These are phyloP conservation scores for Leucania comma DNA, from an alignment of 2,888 invertebrate species.

Conservation along the genomic window DNA sequence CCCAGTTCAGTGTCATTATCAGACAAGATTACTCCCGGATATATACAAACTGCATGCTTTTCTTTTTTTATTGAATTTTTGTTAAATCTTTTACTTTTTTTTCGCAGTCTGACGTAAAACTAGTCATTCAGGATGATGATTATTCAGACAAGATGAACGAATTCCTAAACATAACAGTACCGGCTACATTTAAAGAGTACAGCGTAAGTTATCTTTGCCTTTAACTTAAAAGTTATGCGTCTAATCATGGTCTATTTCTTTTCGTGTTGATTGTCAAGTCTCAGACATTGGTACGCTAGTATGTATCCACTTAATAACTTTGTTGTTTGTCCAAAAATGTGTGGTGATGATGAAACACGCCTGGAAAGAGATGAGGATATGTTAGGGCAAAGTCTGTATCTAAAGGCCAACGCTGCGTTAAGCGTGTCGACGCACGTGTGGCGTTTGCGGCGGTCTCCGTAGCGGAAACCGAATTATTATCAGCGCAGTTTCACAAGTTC, in stretches of 20 bases:
- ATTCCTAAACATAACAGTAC: slow-evolving; percentile 35
- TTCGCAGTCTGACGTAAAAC: slow-evolving; percentile 60
- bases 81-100: not conserved
- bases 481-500: too few species aligned
- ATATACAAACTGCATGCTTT: not conserved
- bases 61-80: not conserved
- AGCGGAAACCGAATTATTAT: too few species aligned
- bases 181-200: slow-evolving; percentile 26
- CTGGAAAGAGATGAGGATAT: too few species aligned
- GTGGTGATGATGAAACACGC: too few species aligned
- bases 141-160: slow-evolving; percentile 56
- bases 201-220: slow-evolving; percentile 33
- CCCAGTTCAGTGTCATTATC: not conserved
- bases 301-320: too few species aligned
- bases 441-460: too few species aligned
- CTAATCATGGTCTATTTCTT: not conserved
- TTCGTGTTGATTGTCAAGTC: not conserved
- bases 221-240: not conserved
- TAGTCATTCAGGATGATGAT: slow-evolving; percentile 43
- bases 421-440: too few species aligned
- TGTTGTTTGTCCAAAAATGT: too few species aligned
- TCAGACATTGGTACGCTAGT: too few species aligned
- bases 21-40: not conserved
- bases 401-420: too few species aligned
- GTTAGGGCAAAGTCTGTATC: too few species aligned